Percentiles rank a stretch among this genome's conserved stretches.
Evolutionary conservation across 2,113 vertebrate genomes (phyloP).

Genomic region (Notarius quadriscutis): DNA sequence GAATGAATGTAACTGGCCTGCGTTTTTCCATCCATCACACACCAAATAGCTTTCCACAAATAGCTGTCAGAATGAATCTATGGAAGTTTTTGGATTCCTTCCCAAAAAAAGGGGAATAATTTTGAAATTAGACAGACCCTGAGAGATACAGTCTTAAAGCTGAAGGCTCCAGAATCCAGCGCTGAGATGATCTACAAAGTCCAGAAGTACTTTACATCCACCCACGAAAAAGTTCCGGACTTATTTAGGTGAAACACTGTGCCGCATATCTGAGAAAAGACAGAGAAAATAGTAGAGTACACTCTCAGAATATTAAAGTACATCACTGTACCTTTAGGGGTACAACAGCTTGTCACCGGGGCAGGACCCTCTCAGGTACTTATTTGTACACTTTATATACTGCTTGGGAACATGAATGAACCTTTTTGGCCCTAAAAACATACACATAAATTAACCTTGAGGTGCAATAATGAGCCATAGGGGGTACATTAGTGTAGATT

Average conservation of each 20-base stretch:
- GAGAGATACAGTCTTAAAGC: neutral
- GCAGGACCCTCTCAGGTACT: no score
- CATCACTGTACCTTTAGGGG: no score
- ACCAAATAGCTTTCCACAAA: neutral
- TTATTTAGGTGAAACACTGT: constrained; percentile 23
- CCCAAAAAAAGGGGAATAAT: neutral
- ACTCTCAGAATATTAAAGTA: no score
- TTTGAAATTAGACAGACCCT: neutral
- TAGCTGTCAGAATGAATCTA: constrained; percentile 16
- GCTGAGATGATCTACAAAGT: neutral
- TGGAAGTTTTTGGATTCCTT: neutral
- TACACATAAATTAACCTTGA: no score
- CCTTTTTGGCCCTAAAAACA: no score
- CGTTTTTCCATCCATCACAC: neutral
- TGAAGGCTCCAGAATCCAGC: constrained; percentile 31
- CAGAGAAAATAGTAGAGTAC: neutral
- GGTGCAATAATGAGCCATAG: no score
- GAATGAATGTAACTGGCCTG: neutral
- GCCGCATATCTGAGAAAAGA: neutral
- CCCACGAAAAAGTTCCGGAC: neutral
- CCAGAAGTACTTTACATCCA: neutral
- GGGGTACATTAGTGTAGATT: no score
- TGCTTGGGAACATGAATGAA: no score
- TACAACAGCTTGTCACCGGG: no score
- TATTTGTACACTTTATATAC: no score